Evolutionary conservation across 2,888 invertebrate genomes (phyloP).

Genomic region (Nymphalis c-album): DNA sequence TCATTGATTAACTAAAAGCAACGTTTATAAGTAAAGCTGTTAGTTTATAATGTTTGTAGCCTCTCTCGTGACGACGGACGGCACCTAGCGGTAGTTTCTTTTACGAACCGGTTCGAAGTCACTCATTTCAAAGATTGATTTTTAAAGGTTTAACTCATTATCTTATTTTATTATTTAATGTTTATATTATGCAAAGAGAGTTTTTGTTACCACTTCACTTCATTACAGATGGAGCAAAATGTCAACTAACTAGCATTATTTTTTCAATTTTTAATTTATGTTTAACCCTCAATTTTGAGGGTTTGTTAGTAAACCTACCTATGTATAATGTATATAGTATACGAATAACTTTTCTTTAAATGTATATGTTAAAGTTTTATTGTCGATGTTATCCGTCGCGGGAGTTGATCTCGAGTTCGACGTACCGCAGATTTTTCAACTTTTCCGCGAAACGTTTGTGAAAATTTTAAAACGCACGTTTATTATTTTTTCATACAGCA

Average conservation of each 20-base stretch:
- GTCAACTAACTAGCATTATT: neutral
- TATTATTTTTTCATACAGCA: slow-evolving; percentile 18
- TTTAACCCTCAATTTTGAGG: no score
- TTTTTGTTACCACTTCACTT: slow-evolving; percentile 3
- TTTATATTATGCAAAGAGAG: slow-evolving; percentile 9
- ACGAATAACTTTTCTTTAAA: neutral
- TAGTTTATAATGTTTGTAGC: slow-evolving; percentile 5
- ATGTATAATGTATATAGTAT: no score
- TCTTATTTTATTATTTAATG: slow-evolving; percentile 18
- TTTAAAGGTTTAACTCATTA: slow-evolving; percentile 12
- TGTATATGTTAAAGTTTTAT: slow-evolving; percentile 3
- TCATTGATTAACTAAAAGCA: no score
- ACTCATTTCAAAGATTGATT: slow-evolving; percentile 20
- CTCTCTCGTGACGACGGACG: slow-evolving; percentile 20
- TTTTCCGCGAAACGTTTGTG: slow-evolving; percentile 26
- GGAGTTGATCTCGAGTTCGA: slow-evolving; percentile 33
- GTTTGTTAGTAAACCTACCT: no score
- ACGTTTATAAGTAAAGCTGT: no score
- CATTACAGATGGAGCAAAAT: neutral
- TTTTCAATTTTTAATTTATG: neutral
- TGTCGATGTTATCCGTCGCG: slow-evolving; percentile 7
- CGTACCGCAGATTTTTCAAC: slow-evolving; percentile 31
- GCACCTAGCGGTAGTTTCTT: slow-evolving; percentile 38
- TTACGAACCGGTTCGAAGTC: slow-evolving; percentile 34
- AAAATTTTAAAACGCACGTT: slow-evolving; percentile 21